phyloP scores from a whole-genome alignment of 2,113 vertebrate species.

The Psophia crepitans region DNA sequence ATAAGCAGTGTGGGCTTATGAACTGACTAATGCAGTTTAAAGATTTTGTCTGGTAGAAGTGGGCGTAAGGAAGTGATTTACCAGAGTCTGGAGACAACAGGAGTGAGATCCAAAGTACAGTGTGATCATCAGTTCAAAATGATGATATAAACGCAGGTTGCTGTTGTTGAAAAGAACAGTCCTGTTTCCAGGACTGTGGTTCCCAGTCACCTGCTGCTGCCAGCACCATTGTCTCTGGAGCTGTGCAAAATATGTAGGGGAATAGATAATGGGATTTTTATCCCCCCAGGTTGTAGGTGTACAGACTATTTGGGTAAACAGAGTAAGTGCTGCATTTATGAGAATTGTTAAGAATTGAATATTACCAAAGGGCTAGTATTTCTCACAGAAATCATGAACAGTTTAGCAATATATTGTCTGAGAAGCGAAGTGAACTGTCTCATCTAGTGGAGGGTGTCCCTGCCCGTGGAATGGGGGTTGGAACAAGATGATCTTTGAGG shows the following conservation, averaged over 20 bases:
- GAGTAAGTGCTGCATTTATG: neutral
- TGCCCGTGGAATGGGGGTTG: no score
- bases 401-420: neutral
- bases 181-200: neutral
- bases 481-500: no score
- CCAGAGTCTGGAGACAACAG: neutral
- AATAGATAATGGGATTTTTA: neutral
- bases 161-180: neutral
- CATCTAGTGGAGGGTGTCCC: no score
- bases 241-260: neutral
- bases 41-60: neutral
- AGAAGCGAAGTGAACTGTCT: constrained; percentile 1
- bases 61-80: neutral
- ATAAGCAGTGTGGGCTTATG: neutral
- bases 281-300: neutral
- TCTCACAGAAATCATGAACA: neutral
- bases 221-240: neutral
- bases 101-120: neutral
- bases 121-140: neutral
- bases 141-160: neutral
- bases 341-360: neutral
- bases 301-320: neutral
- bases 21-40: neutral
- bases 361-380: neutral
- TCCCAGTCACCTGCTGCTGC: neutral